These are phyloP conservation scores for Eulimnadia texana DNA, from an alignment of 1,140 invertebrate species.

Conservation along the genomic window DNA sequence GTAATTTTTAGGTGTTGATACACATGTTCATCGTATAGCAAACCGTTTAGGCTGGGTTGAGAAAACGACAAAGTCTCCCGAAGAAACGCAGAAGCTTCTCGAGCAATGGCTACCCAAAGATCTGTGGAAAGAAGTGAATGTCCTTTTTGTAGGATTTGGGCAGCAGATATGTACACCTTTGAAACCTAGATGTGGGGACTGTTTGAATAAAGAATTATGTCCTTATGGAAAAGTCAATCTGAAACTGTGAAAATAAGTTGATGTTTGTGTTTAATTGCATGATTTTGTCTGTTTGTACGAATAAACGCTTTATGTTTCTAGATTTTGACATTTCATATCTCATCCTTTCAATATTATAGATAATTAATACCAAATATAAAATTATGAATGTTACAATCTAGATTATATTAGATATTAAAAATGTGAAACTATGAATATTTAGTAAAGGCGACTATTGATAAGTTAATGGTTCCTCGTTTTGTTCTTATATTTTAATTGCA, in stretches of 20 bases:
- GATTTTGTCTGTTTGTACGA: too few relatives aligned
- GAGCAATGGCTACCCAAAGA: constrained; percentile 76
- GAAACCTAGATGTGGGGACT: constrained; percentile 62
- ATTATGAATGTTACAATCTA: background rate
- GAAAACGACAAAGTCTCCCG: constrained; percentile 58
- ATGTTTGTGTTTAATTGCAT: background rate
- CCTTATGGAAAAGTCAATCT: constrained; percentile 39
- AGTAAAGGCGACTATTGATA: background rate
- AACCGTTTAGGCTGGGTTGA: constrained; percentile 76
- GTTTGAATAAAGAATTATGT: constrained; percentile 70
- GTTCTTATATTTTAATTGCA: too few relatives aligned
- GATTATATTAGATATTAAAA: background rate
- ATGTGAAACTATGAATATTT: background rate
- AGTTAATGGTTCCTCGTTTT: too few relatives aligned
- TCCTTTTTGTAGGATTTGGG: constrained; percentile 88
- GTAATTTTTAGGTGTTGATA: constrained; percentile 59
- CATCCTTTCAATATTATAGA: background rate
- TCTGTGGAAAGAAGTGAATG: constrained; percentile 80
- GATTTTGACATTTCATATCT: background rate
- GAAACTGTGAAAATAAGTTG: background rate
- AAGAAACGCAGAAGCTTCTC: constrained; percentile 67
- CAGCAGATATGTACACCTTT: constrained; percentile 76
- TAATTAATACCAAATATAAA: background rate
- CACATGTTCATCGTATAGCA: constrained; percentile 89
- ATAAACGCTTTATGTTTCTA: background rate